phyloP scores from a whole-genome alignment of 2,888 invertebrate genomes.

The Acanthopleura granulata region DNA sequence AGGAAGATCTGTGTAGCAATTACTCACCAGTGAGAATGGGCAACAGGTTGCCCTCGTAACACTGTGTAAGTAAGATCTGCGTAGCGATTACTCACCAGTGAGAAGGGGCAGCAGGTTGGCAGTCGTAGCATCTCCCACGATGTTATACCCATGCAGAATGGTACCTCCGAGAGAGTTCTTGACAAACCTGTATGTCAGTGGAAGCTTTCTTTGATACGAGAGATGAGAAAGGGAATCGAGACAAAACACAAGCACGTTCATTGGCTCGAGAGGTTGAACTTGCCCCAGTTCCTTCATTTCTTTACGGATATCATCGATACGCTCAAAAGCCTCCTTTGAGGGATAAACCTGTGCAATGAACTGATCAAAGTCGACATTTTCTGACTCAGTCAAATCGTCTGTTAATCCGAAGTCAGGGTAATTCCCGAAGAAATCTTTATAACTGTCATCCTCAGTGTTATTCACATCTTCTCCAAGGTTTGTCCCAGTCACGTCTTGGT shows the following conservation, averaged over 20 bases:
- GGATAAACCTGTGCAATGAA: constrained; percentile 57
- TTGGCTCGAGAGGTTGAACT: background rate
- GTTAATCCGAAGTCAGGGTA: background rate
- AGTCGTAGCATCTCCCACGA: constrained; percentile 63
- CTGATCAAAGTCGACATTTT: constrained; percentile 46
- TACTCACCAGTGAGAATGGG: background rate
- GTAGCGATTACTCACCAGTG: constrained; percentile 46
- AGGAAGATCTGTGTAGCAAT: no score
- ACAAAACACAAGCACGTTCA: constrained; percentile 61
- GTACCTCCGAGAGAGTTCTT: constrained; percentile 44
- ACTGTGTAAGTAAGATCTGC: background rate
- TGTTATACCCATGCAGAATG: constrained; percentile 62
- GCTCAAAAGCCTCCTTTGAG: constrained; percentile 47
- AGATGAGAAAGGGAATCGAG: constrained; percentile 63
- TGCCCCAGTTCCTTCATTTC: background rate
- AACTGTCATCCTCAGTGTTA: background rate
- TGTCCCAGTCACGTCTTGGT: background rate
- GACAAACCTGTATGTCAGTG: constrained; percentile 52
- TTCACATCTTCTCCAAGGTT: constrained; percentile 17
- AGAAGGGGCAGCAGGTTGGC: constrained; percentile 61
- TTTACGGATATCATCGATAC: constrained; percentile 29
- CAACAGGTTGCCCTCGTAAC: background rate
- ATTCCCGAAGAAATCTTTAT: constrained; percentile 2
- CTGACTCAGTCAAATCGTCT: background rate
- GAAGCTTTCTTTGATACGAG: constrained; percentile 56